A percentile compares a stretch with the other conserved stretches of the same genome.
phyloP scores from a whole-genome alignment of 37 sponge, comb jelly and placozoan species.

The Agelas oroides region DNA sequence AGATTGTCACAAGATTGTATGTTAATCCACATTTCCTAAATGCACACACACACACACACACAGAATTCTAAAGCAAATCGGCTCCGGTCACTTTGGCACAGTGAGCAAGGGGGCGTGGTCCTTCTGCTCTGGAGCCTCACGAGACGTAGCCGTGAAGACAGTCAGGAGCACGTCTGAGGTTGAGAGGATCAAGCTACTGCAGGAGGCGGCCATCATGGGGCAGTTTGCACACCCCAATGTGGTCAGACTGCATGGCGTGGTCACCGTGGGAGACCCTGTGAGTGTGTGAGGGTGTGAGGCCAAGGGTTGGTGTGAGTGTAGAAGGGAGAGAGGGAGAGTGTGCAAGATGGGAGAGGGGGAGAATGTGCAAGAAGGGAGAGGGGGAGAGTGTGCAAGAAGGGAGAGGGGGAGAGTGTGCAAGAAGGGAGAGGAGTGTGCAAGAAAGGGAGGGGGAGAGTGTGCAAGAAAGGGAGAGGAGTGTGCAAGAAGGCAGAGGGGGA shows the following conservation, averaged over 20 bases:
- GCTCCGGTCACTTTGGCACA: conserved; percentile 71
- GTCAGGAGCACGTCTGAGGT: conserved; percentile 25
- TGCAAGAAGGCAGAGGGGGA: no score
- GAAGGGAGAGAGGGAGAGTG: no score
- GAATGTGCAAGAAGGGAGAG: no score
- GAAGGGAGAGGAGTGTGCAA: no score
- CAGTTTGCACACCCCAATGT: conserved; percentile 59
- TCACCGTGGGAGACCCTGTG: conserved; percentile 66
- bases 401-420: no score
- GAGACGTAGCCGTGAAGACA: conserved; percentile 71
- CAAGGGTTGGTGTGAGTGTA: no score
- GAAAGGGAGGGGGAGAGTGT: no score
- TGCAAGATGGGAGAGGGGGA: no score
- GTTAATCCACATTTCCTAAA: no score
- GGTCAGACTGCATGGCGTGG: conserved; percentile 58
- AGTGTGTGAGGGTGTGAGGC: conserved; percentile 1
- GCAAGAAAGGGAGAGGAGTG: no score
- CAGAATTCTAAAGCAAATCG: conserved; percentile 46
- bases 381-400: no score
- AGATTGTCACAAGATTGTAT: no score
- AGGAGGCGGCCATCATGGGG: conserved; percentile 73
- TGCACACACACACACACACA: conserved; percentile 12
- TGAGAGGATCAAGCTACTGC: conserved; percentile 54
- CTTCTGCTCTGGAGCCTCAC: background rate
- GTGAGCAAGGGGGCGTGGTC: conserved; percentile 65